Conservation (phyloP, 2,113 vertebrate species). For the Petroica traversi region DNA sequence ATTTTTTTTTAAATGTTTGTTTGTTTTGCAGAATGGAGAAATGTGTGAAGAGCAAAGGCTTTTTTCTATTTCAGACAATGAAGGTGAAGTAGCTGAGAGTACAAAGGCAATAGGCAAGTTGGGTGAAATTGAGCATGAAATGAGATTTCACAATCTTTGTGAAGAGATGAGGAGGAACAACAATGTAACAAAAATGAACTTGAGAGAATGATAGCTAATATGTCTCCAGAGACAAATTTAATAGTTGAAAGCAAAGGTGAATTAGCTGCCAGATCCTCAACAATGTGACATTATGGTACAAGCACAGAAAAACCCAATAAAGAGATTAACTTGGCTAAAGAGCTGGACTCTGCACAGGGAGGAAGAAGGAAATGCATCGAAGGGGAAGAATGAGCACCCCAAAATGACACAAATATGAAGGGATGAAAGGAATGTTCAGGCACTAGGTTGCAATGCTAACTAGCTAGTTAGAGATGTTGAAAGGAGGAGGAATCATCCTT, state of each 20-base stretch:
- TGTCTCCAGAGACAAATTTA: not conserved
- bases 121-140: constrained; percentile 60
- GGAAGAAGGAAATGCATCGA: not conserved
- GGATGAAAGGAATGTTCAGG: not conserved
- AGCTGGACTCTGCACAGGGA: not conserved
- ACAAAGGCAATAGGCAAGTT: constrained; percentile 25
- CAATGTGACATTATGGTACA: not conserved
- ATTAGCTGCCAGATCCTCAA: not conserved
- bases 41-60: not conserved
- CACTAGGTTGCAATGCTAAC: not conserved
- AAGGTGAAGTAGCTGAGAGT: not conserved
- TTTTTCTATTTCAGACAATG: not conserved
- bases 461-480: not conserved
- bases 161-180: not conserved
- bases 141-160: constrained; percentile 41
- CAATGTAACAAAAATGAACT: constrained; percentile 4
- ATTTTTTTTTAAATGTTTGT: not conserved
- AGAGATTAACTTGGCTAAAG: not conserved
- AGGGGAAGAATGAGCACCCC: not conserved
- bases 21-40: not conserved
- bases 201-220: not conserved
- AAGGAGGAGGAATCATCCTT: not conserved
- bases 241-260: not conserved
- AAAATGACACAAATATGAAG: not conserved
- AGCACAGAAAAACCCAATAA: not conserved